phyloP scores from a whole-genome alignment of 2,113 vertebrate genomes.

The Eptatretus burgeri region DNA sequence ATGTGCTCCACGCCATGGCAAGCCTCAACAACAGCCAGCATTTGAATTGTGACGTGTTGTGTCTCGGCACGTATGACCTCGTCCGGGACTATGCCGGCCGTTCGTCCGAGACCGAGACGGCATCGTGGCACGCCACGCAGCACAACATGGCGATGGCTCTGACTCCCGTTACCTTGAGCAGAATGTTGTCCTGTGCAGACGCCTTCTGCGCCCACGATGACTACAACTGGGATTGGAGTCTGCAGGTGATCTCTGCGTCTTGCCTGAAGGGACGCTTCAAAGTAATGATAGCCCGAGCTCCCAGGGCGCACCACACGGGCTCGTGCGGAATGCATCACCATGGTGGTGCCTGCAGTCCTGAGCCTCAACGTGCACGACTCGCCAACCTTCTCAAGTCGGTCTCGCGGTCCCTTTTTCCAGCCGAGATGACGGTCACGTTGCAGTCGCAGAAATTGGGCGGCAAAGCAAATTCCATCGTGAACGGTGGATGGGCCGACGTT shows the following conservation, averaged over 20 bases:
- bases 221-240: constrained; percentile 99
- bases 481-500: constrained; percentile 3
- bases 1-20: constrained; percentile 42
- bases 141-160: constrained; percentile 98
- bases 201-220: constrained; percentile 90
- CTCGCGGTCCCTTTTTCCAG: background rate
- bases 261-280: constrained; percentile 71
- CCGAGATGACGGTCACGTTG: background rate
- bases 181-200: constrained; percentile 58
- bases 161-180: constrained; percentile 40
- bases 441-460: background rate
- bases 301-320: constrained; percentile 67
- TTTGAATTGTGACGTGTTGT: constrained; percentile 55
- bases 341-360: background rate
- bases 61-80: constrained; percentile 46
- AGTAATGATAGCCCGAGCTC: constrained; percentile 64
- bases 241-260: constrained; percentile 58
- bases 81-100: constrained; percentile 31
- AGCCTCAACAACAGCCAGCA: constrained; percentile 33
- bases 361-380: background rate
- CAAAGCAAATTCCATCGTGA: background rate
- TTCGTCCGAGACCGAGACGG: constrained; percentile 59
- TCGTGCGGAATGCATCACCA: constrained; percentile 90
- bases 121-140: constrained; percentile 88
- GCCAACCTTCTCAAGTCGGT: background rate